Percentiles rank a stretch among this genome's conserved stretches.
Evolutionary conservation across 2,797 vertebrate genomes (phyloP).

Genomic region (Philypnodon macrostomus): DNA sequence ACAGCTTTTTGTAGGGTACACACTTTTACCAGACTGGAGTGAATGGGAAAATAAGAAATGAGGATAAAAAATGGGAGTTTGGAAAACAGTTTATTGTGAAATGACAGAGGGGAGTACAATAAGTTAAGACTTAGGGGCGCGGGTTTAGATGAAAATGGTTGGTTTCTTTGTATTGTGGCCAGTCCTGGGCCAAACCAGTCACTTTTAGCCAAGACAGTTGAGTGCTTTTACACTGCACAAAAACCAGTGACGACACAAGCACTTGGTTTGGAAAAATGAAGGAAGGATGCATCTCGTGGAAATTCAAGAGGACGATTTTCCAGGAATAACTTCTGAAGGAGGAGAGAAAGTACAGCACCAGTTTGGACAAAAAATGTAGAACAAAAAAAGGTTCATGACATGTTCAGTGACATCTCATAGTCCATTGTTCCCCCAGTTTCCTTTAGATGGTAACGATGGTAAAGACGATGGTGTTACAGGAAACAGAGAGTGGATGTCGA

Average conservation of each 20-base stretch:
- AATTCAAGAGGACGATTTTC: slow-evolving; percentile 46
- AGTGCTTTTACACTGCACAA: slow-evolving; percentile 50
- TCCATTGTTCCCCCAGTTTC: slow-evolving; percentile 75
- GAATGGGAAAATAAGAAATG: slow-evolving; percentile 18
- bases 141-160: slow-evolving; percentile 43
- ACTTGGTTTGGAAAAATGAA: slow-evolving; percentile 34
- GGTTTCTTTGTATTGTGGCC: slow-evolving; percentile 70
- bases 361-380: slow-evolving; percentile 51
- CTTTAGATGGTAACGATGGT: no score
- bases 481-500: slow-evolving; percentile 80
- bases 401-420: slow-evolving; percentile 75
- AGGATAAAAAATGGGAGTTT: slow-evolving; percentile 61
- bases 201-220: slow-evolving; percentile 49
- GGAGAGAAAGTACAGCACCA: slow-evolving; percentile 53
- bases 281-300: slow-evolving; percentile 27
- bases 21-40: no score
- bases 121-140: slow-evolving; percentile 80
- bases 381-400: slow-evolving; percentile 65
- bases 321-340: slow-evolving; percentile 38
- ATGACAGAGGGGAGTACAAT: slow-evolving; percentile 77
- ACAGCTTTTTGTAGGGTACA: no score
- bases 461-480: slow-evolving; percentile 67
- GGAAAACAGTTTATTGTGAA: slow-evolving; percentile 83
- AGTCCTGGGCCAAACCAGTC: slow-evolving; percentile 73
- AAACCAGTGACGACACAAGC: slow-evolving; percentile 34